These are phyloP conservation scores for Phenganax marumi DNA, from an alignment of 92 coral and sea anemone genomes.

Conservation along the genomic window DNA sequence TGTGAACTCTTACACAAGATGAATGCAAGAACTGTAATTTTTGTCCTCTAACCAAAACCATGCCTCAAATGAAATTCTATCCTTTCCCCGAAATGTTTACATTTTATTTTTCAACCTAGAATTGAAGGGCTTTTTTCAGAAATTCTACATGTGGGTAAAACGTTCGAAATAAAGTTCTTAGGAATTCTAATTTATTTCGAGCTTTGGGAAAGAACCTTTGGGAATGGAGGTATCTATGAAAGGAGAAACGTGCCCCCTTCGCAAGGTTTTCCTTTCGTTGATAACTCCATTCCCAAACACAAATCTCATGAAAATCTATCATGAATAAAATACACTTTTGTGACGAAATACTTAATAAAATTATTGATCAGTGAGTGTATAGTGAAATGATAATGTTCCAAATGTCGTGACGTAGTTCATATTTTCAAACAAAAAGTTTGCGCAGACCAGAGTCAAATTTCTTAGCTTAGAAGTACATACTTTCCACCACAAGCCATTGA, in stretches of 20 bases:
- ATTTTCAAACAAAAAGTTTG: not conserved
- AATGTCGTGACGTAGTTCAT: not conserved
- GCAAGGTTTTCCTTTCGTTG: too few relatives aligned
- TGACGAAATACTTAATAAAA: not conserved
- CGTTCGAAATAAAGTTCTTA: not conserved
- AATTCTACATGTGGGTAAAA: not conserved
- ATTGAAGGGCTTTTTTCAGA: not conserved
- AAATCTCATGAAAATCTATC: too few relatives aligned
- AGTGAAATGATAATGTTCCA: not conserved
- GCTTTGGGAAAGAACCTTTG: not conserved
- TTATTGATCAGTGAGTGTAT: not conserved
- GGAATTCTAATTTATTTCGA: not conserved
- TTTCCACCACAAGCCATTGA: not conserved
- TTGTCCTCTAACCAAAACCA: not conserved
- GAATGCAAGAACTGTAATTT: too few relatives aligned
- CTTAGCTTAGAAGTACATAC: not conserved
- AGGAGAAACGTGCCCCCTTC: too few relatives aligned
- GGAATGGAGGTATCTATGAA: too few relatives aligned
- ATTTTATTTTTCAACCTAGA: not conserved
- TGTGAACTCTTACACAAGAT: too few relatives aligned
- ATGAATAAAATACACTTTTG: not conserved
- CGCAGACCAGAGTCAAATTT: not conserved
- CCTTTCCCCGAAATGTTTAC: too few relatives aligned
- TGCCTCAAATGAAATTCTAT: not conserved
- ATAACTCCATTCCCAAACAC: too few relatives aligned